Conservation (phyloP, 1,140 invertebrate genomes). For the Ectropis grisescens region DNA sequence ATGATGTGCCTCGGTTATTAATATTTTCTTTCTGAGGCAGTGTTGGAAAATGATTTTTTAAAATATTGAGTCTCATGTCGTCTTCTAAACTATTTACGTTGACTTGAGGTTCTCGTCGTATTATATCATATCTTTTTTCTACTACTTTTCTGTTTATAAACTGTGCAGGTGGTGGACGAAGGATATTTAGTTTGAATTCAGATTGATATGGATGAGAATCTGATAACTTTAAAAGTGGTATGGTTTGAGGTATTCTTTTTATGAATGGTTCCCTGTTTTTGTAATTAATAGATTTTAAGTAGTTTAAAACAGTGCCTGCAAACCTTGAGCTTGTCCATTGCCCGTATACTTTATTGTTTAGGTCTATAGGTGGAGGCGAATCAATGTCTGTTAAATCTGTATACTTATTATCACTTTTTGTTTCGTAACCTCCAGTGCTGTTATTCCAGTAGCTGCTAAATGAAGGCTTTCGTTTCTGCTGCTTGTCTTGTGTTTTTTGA, state of each 20-base stretch:
- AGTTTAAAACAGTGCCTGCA: slow-evolving; percentile 46
- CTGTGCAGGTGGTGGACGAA: slow-evolving; percentile 23
- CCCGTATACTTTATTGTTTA: slow-evolving; percentile 34
- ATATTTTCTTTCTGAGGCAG: slow-evolving; percentile 28
- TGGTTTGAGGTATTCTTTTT: slow-evolving; percentile 31
- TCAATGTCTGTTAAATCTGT: slow-evolving; percentile 15
- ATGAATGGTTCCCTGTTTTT: slow-evolving; percentile 21
- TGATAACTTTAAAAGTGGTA: slow-evolving; percentile 34
- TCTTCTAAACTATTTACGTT: slow-evolving; percentile 51
- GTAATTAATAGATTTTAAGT: slow-evolving; percentile 42
- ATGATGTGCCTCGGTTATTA: slow-evolving; percentile 31
- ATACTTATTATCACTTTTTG: too few species aligned
- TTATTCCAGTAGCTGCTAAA: too few species aligned
- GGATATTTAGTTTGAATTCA: slow-evolving; percentile 33
- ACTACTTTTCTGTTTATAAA: slow-evolving; percentile 29
- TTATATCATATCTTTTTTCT: slow-evolving; percentile 19
- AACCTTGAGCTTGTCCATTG: slow-evolving; percentile 50
- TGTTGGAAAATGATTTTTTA: slow-evolving; percentile 26
- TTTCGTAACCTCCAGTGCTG: too few species aligned
- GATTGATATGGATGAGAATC: slow-evolving; percentile 51
- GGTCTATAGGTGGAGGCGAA: slow-evolving; percentile 24
- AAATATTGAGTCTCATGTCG: slow-evolving; percentile 30
- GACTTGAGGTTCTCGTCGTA: slow-evolving; percentile 31
- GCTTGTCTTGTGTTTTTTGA: too few species aligned
- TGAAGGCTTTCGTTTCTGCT: too few species aligned